These are phyloP conservation scores for Opisthograptis luteolata DNA, from an alignment of 2,888 invertebrate genomes.

Conservation along the genomic window DNA sequence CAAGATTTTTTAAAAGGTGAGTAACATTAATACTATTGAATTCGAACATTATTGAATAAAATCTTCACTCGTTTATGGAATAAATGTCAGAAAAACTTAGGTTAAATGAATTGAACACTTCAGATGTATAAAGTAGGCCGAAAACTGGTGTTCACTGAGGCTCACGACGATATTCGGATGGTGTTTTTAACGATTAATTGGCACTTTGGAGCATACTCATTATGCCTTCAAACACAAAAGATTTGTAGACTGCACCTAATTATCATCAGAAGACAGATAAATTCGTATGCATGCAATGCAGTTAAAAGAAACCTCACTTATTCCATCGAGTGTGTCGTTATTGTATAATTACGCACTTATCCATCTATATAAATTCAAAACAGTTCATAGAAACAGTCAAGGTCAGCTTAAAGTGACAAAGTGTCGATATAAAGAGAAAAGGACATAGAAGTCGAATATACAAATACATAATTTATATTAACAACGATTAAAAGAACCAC, in stretches of 20 bases:
- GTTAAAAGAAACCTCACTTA: not conserved
- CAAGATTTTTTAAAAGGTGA: too few relatives aligned
- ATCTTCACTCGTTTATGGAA: not conserved
- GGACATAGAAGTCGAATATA: conserved; percentile 30
- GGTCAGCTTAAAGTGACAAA: conserved; percentile 27
- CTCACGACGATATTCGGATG: not conserved
- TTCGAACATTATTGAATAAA: not conserved
- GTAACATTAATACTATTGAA: not conserved
- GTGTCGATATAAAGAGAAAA: conserved; percentile 17
- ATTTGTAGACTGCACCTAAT: too few relatives aligned
- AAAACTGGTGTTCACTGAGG: not conserved
- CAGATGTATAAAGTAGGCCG: conserved; percentile 11
- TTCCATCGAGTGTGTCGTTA: not conserved
- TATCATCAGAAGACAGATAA: too few relatives aligned
- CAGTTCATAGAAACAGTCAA: conserved; percentile 28
- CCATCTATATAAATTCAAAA: conserved; percentile 17
- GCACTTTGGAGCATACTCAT: conserved; percentile 39
- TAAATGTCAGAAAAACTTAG: too few relatives aligned
- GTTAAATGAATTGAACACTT: not conserved
- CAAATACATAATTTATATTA: conserved; percentile 44
- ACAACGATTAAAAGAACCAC: conserved; percentile 41
- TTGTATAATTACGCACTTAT: conserved; percentile 4
- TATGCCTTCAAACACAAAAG: conserved; percentile 7
- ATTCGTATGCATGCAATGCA: not conserved
- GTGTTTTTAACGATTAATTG: conserved; percentile 30